Percentiles rank a stretch among this genome's conserved stretches.
Conservation (phyloP, 2,888 invertebrate species). For the Ectobius pallidus region DNA sequence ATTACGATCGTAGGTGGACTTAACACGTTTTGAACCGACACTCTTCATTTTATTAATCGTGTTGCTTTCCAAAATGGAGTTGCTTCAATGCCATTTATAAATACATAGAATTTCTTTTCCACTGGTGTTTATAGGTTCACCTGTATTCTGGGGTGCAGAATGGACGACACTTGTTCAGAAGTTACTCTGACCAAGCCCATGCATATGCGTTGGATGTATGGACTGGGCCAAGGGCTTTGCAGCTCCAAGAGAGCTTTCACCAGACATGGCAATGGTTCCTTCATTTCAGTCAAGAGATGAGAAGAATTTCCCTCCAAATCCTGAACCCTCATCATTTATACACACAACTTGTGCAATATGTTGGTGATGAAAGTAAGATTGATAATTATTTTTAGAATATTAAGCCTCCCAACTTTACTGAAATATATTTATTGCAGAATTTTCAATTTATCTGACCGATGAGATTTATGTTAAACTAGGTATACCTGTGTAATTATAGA, state of each 20-base stretch:
- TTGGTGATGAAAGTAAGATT: slow-evolving; percentile 47
- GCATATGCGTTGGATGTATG: slow-evolving; percentile 42
- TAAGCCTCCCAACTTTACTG: too few relatives aligned
- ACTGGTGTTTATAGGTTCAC: slow-evolving; percentile 45
- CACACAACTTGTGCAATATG: slow-evolving; percentile 42
- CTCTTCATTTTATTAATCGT: too few relatives aligned
- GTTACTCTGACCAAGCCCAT: slow-evolving; percentile 44
- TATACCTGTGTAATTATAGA: too few relatives aligned
- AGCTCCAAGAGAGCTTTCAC: slow-evolving; percentile 42
- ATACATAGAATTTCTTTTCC: too few relatives aligned
- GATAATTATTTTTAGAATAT: too few relatives aligned
- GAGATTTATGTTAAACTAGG: too few relatives aligned
- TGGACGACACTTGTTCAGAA: slow-evolving; percentile 42
- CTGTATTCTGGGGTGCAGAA: slow-evolving; percentile 45
- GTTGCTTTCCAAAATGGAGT: too few relatives aligned
- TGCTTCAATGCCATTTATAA: too few relatives aligned
- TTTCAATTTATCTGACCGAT: too few relatives aligned
- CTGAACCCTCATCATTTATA: slow-evolving; percentile 42
- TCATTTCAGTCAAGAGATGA: slow-evolving; percentile 39
- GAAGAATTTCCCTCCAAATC: slow-evolving; percentile 37
- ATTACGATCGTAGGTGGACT: too few relatives aligned
- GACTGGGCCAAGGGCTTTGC: slow-evolving; percentile 43
- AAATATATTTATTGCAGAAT: too few relatives aligned
- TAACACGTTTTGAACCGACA: too few relatives aligned
- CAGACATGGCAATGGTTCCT: slow-evolving; percentile 40